phyloP scores from a whole-genome alignment of 1,140 invertebrate genomes.

The Drosophila ercepeae region DNA sequence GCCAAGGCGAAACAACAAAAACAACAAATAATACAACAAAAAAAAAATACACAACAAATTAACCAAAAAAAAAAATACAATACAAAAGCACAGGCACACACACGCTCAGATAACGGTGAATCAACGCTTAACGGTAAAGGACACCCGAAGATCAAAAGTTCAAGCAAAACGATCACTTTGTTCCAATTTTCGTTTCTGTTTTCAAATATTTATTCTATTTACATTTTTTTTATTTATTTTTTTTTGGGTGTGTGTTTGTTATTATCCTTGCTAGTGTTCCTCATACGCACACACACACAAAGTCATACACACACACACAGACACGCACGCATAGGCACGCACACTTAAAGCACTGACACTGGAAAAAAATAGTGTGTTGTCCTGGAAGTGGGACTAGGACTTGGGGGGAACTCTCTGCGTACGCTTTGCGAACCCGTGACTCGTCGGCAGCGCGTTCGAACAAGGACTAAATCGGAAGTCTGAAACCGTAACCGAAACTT shows the following conservation, averaged over 20 bases:
- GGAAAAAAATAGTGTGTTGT: conserved; percentile 53
- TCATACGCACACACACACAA: conserved; percentile 1
- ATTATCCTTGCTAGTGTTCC: conserved; percentile 46
- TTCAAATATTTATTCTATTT: not conserved
- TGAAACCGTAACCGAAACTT: not conserved
- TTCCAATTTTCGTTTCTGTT: conserved; percentile 11
- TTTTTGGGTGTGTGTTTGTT: conserved; percentile 33
- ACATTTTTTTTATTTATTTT: not conserved
- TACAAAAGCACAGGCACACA: conserved; percentile 6
- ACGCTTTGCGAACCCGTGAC: conserved; percentile 59
- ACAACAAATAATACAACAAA: not conserved
- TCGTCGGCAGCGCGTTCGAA: conserved; percentile 55
- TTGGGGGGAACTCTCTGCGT: conserved; percentile 36
- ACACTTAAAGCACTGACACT: conserved; percentile 63
- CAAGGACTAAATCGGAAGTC: conserved; percentile 34
- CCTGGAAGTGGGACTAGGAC: conserved; percentile 12
- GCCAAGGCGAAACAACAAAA: not conserved
- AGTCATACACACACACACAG: conserved; percentile 3
- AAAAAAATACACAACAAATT: conserved; percentile 4
- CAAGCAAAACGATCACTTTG: conserved; percentile 9
- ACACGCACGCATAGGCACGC: conserved; percentile 31
- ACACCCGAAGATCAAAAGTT: conserved; percentile 22
- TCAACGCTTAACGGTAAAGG: conserved; percentile 21
- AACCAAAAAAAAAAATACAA: conserved; percentile 5
- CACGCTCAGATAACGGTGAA: conserved; percentile 1